Conservation (phyloP, 2,888 invertebrate species). For the Melieria crassipennis region DNA sequence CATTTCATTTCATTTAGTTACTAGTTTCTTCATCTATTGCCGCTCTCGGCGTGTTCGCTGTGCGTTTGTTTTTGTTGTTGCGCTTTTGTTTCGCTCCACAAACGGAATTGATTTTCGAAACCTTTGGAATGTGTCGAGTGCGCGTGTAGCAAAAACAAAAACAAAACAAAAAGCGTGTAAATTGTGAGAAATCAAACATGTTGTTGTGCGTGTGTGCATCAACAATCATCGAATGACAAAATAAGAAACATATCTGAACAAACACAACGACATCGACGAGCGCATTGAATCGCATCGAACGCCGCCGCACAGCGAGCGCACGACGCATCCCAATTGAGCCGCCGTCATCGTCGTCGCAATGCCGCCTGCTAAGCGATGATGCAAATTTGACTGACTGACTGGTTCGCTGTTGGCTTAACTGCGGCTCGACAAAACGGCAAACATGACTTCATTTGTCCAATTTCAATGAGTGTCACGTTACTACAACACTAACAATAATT, state of each 20-base stretch:
- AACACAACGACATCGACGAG: constrained; percentile 16
- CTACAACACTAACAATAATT: not conserved
- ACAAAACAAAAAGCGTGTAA: constrained; percentile 17
- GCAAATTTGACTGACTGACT: constrained; percentile 27
- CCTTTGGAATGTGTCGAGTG: constrained; percentile 50
- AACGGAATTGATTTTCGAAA: constrained; percentile 57
- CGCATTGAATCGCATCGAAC: not conserved
- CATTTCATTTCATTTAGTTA: no score
- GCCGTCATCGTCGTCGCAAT: not conserved
- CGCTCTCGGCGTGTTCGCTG: no score
- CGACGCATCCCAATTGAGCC: no score
- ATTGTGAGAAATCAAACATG: not conserved
- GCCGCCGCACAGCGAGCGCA: no score
- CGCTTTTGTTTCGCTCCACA: constrained; percentile 35
- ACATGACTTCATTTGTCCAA: constrained; percentile 40
- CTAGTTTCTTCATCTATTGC: no score
- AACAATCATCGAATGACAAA: not conserved
- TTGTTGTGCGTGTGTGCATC: not conserved
- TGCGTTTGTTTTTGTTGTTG: not conserved
- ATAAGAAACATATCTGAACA: not conserved
- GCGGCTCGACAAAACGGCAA: constrained; percentile 2
- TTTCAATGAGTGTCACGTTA: constrained; percentile 25
- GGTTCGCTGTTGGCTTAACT: constrained; percentile 4
- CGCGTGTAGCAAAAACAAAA: not conserved
- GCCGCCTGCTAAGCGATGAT: constrained; percentile 21